These are phyloP conservation scores for Crambe crambe DNA, from an alignment of 37 sponge, comb jelly and placozoan species.

Conservation along the genomic window DNA sequence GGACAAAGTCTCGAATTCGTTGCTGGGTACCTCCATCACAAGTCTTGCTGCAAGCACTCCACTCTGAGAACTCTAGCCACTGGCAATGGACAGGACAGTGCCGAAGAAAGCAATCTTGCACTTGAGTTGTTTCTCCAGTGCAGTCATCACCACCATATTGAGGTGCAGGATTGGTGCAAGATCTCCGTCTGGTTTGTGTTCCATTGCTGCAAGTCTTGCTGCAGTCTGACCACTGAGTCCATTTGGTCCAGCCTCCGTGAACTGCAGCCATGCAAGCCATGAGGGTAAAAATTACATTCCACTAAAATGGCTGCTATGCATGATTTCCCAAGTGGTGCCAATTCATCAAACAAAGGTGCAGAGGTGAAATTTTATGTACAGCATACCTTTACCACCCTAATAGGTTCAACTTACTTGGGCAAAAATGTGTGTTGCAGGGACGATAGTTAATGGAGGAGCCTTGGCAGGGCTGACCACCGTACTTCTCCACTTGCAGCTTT, in stretches of 20 bases:
- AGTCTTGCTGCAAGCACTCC: constrained; percentile 55
- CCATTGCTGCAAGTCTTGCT: constrained; percentile 63
- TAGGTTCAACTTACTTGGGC: constrained; percentile 81
- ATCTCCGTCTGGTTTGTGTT: constrained; percentile 21
- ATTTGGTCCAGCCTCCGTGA: constrained; percentile 60
- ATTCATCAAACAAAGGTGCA: no score
- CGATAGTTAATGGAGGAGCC: constrained; percentile 29
- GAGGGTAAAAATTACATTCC: no score
- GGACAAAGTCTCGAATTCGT: constrained; percentile 30
- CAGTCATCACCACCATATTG: constrained; percentile 56
- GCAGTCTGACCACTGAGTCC: constrained; percentile 69
- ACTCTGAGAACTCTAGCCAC: constrained; percentile 73
- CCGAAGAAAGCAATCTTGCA: constrained; percentile 21
- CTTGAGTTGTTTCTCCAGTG: constrained; percentile 34
- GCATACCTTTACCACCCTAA: no score
- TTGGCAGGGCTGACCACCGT: constrained; percentile 65
- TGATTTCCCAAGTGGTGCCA: no score
- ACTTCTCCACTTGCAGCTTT: constrained; percentile 20
- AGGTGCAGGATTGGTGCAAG: constrained; percentile 56
- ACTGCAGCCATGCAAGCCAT: constrained; percentile 39
- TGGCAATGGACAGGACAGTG: constrained; percentile 71
- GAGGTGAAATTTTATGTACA: not conserved
- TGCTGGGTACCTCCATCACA: constrained; percentile 49
- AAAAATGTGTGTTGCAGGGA: constrained; percentile 71
- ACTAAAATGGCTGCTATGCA: not conserved